Evolutionary conservation across 2,888 invertebrate genomes (phyloP), one percentile per base, ranked within the genome.

Genomic region (Atethmia centrago): DNA sequence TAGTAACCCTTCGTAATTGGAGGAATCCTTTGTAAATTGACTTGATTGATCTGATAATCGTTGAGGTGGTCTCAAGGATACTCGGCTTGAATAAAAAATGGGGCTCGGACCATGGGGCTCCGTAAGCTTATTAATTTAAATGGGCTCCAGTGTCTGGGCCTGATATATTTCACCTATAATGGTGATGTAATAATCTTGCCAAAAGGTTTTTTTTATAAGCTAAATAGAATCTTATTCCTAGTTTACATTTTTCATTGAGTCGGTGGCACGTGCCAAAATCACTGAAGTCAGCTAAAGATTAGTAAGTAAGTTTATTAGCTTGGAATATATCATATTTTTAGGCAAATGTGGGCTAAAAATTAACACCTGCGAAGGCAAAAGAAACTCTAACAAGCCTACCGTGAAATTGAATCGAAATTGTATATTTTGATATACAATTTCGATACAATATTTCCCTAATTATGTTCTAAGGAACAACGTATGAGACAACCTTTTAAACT

Each of bases 1-100:
- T 72, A 36, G 63, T 61, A 75, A 76, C 84, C 85, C 77, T 71
- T 45, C n/a, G 75, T 85, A 85, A 85, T 85, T 85, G 82, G 71
- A 51, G 36, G 71, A 66, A 84, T 79, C 85, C 85, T 85, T 79
- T 77, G 84, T 71, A 85, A 85, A 85, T 86, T 82, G 86, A 84
- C 74, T 74, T 81, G 82, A 82, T 84, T 86, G 80, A 85, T 85
- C 84, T 74, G 70, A 85, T 85, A 84, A 85, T 79, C 74, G 65
- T 58, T 58, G 63, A 77, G 82, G 73, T 68, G 71, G 42, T 47
- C 68, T 68, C 59, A 56, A 73, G 68, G 71, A 42, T 71, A 56
- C 49, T 28, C 19, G 16, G 31, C 3, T 51, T 42, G 49, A 66
- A 79, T 63, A 69, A 69, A 71, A 74, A 79, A 79, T 71, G 42